Evolutionary conservation across 2,113 vertebrate genomes (phyloP), one percentile per base, ranked within the genome.

Genomic region (Piaya cayana): DNA sequence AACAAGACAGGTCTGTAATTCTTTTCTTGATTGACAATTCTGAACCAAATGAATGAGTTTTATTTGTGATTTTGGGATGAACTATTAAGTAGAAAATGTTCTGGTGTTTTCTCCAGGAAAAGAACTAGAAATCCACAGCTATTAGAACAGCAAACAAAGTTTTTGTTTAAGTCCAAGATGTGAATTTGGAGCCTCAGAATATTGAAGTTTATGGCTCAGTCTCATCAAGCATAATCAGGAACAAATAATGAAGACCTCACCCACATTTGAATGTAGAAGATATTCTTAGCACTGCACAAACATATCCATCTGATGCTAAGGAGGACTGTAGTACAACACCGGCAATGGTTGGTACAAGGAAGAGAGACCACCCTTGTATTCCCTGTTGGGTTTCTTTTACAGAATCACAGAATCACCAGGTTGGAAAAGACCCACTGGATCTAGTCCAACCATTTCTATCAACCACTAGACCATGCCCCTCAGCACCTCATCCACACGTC

Each of bases 1-100:
- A 95, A 94, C 87, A 95, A 82, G 93, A 88, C 70, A 90, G 55
- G 89, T 95, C 87, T 86, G 26, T 86, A 92, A 91, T 90, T 96
- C 78, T 83, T 94, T 74, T 77, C 85, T 85, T 95, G 94, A 92
- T 45, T 95, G 89, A 63, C 92, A 87, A 91, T 90, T 94, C 84
- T 95, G 87, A 85, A 82, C 14, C 11, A 90, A 95, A 91, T 70
- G 80, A 82, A 92, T 74, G 20, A 90, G 37, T 65, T 95, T 74
- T 85, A 76, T 87, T 95, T 82, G 65, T 91, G 63, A 3, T 79
- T 90, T 86, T 17, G 62, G 64, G 84, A 69, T 87, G 63, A 93
- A 74, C 22, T 52, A 42, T 79, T 93, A 70, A 72, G 42, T 70
- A 91, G 67, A 95, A 97, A 93, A 63, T 55, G 11, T 85, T 82